Evolutionary conservation across 2,113 vertebrate genomes (phyloP).

Genomic region (Oncorhynchus keta): DNA sequence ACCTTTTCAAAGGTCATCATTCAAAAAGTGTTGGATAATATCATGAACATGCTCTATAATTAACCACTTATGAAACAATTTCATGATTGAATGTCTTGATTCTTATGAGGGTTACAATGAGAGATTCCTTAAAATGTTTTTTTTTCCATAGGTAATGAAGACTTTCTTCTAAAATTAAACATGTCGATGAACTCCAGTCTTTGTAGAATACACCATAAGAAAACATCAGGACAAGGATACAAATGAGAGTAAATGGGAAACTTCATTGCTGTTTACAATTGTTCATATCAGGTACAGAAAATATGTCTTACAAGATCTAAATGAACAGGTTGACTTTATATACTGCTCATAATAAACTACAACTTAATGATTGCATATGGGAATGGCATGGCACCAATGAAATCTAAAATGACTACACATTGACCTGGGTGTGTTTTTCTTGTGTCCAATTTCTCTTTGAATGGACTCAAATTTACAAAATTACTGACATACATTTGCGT

Average conservation of each 20-base stretch:
- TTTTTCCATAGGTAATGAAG: neutral
- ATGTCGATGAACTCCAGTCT: too few relatives aligned
- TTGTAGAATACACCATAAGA: too few relatives aligned
- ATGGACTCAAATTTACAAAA: neutral
- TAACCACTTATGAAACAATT: neutral
- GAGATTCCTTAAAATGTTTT: neutral
- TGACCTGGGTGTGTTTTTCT: neutral
- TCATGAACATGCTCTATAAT: neutral
- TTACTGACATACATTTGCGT: neutral
- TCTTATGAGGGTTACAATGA: neutral
- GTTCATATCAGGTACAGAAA: neutral
- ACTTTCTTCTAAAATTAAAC: too few relatives aligned
- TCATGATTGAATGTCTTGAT: neutral
- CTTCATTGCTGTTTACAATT: too few relatives aligned
- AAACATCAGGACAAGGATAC: too few relatives aligned
- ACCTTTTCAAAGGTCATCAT: constrained; percentile 3
- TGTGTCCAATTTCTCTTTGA: neutral
- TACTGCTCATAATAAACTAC: too few relatives aligned
- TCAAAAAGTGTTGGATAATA: neutral
- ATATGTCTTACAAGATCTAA: neutral
- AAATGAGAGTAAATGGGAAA: too few relatives aligned
- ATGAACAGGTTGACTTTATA: too few relatives aligned
- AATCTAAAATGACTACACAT: neutral
- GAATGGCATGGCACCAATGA: neutral
- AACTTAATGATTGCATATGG: too few relatives aligned